Evolutionary conservation across 2,797 vertebrate genomes (phyloP).

Genomic region (Amniataba percoides): DNA sequence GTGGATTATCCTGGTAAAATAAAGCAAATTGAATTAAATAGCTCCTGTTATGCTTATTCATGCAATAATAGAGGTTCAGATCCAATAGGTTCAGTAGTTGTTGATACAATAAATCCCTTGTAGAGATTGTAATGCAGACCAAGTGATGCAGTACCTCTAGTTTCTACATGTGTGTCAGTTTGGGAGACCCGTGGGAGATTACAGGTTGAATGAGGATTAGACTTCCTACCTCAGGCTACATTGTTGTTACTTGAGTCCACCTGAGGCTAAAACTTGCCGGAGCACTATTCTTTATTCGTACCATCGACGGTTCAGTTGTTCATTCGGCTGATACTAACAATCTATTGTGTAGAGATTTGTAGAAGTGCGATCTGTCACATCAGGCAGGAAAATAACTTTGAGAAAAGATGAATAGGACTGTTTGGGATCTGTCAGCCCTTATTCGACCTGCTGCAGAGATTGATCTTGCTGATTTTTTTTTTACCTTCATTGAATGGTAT

Average conservation of each 20-base stretch:
- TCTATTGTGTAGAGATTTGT: background rate
- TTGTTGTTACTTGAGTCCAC: conserved; percentile 15
- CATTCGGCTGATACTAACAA: conserved; percentile 2
- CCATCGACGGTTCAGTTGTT: background rate
- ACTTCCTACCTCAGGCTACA: conserved; percentile 16
- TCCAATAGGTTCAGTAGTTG: background rate
- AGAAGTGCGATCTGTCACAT: background rate
- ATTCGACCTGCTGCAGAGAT: background rate
- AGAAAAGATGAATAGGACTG: background rate
- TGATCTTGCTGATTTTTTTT: background rate
- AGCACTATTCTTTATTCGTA: background rate
- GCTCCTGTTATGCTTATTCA: background rate
- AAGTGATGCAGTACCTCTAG: background rate
- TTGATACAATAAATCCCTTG: background rate
- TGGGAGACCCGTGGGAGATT: background rate
- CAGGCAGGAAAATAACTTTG: background rate
- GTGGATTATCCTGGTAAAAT: conserved; percentile 18
- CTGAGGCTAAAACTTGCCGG: background rate
- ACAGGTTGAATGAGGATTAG: conserved; percentile 3
- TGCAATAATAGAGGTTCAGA: background rate
- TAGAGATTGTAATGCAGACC: background rate
- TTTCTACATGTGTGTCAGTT: conserved; percentile 18
- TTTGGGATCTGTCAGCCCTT: background rate
- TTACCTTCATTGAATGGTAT: background rate
- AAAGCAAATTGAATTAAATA: conserved; percentile 24